phyloP scores from a whole-genome alignment of 1,140 invertebrate genomes.

The Wiebesia pumilae region DNA sequence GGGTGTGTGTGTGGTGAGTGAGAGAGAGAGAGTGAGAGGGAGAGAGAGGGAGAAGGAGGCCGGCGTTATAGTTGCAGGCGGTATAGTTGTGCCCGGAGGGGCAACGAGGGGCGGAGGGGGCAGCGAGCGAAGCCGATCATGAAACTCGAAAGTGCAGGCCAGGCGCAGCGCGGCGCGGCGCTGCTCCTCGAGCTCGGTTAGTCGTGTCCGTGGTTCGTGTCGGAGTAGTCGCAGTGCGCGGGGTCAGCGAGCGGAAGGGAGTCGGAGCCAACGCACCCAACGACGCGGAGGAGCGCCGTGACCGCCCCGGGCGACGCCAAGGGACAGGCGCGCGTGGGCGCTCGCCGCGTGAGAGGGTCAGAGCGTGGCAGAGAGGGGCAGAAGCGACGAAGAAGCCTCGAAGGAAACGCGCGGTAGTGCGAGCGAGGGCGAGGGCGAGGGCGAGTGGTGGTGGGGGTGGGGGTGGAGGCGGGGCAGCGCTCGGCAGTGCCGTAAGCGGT shows the following conservation, averaged over 20 bases:
- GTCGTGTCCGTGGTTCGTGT: neutral
- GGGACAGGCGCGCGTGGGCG: too few relatives aligned
- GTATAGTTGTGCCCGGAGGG: too few relatives aligned
- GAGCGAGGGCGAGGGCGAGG: neutral
- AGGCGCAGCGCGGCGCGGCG: neutral
- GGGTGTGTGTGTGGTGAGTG: too few relatives aligned
- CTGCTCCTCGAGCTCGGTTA: neutral
- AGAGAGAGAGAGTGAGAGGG: constrained; percentile 21
- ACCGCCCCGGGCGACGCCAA: neutral
- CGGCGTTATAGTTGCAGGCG: too few relatives aligned
- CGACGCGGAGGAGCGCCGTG: neutral
- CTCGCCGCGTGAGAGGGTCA: too few relatives aligned
- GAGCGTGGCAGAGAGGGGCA: neutral
- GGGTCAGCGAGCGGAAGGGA: neutral
- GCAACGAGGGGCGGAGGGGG: neutral
- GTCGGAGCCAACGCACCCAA: neutral
- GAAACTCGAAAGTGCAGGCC: constrained; percentile 17
- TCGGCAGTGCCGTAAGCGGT: too few relatives aligned
- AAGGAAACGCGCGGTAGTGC: too few relatives aligned
- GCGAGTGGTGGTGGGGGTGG: too few relatives aligned
- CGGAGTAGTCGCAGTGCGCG: neutral
- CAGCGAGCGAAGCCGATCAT: neutral
- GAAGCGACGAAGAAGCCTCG: too few relatives aligned
- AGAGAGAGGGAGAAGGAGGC: constrained; percentile 18
- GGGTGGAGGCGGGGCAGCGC: too few relatives aligned